A percentile compares a stretch with the other conserved stretches of the same genome.
Evolutionary conservation across 92 coral and sea anemone genomes (phyloP).

Genomic region (Epizoanthus ramosus): DNA sequence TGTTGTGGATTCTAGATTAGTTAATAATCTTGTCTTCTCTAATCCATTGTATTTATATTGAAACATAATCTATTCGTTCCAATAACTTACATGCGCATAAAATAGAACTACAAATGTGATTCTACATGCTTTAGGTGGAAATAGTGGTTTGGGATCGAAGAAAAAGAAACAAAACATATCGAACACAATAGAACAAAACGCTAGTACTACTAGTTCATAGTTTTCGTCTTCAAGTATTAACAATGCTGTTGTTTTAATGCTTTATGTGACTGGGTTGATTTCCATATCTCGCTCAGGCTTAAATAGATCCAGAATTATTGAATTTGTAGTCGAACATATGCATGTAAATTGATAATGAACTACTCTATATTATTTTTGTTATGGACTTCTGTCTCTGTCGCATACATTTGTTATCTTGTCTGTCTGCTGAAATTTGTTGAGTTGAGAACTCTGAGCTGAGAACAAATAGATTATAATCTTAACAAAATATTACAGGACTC

Average conservation of each 20-base stretch:
- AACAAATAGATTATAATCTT: constrained; percentile 25
- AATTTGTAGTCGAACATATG: background rate
- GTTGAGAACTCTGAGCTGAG: background rate
- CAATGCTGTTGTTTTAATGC: background rate
- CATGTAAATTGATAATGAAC: background rate
- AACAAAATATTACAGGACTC: constrained; percentile 20
- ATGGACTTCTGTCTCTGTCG: background rate
- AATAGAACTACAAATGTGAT: background rate
- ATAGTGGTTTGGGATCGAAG: constrained; percentile 5
- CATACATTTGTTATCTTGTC: background rate
- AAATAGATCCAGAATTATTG: background rate
- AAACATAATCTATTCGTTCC: background rate
- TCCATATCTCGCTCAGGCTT: background rate
- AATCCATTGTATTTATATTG: background rate
- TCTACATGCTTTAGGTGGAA: background rate
- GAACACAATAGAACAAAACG: constrained; percentile 16
- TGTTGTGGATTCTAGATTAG: constrained; percentile 10
- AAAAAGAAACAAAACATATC: background rate
- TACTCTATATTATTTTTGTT: background rate
- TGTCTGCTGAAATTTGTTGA: background rate
- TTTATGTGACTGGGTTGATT: background rate
- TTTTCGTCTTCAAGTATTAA: background rate
- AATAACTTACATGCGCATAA: constrained; percentile 8
- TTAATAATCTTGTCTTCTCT: constrained; percentile 21
- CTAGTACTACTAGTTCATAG: background rate